phyloP scores from a whole-genome alignment of 2,888 invertebrate species.

The Papilio elwesi region DNA sequence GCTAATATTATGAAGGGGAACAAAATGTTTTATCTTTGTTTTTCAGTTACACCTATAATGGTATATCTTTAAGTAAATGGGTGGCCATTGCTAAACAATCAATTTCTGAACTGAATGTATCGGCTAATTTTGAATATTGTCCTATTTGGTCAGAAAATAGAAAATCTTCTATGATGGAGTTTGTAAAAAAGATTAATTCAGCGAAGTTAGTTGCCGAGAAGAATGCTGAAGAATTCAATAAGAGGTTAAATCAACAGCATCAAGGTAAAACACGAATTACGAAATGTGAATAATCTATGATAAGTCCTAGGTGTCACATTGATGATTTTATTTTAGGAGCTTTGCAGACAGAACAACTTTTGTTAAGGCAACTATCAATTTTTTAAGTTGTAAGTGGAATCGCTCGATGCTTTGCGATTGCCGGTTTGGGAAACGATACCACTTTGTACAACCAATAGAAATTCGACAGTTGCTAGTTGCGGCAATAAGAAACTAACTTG shows the following conservation, averaged over 20 bases:
- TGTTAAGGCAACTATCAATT: no score
- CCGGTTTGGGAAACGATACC: no score
- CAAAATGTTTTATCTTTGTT: constrained; percentile 1
- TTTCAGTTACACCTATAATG: constrained; percentile 71
- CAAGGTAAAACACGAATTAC: constrained; percentile 57
- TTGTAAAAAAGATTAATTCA: constrained; percentile 65
- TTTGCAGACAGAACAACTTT: no score
- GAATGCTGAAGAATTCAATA: constrained; percentile 60
- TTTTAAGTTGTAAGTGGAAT: no score
- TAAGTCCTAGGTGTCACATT: no score
- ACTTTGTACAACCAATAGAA: no score
- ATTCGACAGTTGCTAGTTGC: no score
- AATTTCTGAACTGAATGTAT: constrained; percentile 83
- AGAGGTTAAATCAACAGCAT: constrained; percentile 57
- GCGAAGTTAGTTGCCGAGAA: constrained; percentile 68
- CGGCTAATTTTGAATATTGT: constrained; percentile 77
- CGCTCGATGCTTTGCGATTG: no score
- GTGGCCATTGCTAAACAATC: constrained; percentile 76
- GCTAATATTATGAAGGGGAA: not conserved
- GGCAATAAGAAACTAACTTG: no score
- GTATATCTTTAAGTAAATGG: constrained; percentile 72
- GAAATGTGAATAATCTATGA: no score
- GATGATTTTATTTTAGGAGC: no score
- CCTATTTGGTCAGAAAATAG: constrained; percentile 76
- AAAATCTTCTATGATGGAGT: constrained; percentile 60